phyloP scores from a whole-genome alignment of 1,140 invertebrate species.

The Hyposmocoma kahamanoa region DNA sequence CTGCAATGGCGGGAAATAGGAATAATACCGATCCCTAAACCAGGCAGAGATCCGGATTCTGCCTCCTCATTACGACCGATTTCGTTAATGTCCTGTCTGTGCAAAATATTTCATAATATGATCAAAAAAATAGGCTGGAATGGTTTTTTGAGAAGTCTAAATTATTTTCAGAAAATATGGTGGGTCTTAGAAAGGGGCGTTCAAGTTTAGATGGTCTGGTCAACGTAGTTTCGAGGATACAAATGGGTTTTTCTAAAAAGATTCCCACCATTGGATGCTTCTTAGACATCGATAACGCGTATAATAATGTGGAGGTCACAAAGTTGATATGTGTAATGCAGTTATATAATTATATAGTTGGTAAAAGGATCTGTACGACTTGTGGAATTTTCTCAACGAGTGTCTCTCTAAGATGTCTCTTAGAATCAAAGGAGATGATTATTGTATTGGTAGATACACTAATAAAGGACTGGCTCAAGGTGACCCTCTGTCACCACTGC shows the following conservation, averaged over 20 bases:
- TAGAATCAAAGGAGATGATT: not conserved
- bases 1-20: no score
- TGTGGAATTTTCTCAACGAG: conserved; percentile 1
- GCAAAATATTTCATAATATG: not conserved
- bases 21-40: conserved; percentile 1
- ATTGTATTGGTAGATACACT: not conserved
- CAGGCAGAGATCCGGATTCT: not conserved
- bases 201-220: conserved; percentile 1
- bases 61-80: no score
- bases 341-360: not conserved
- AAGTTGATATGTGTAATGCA: not conserved
- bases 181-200: not conserved
- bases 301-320: not conserved
- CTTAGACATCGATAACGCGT: conserved; percentile 5
- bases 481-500: conserved; percentile 1
- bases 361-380: conserved; percentile 2
- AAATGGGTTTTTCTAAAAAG: not conserved
- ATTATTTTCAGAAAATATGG: not conserved
- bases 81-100: not conserved
- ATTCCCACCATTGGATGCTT: conserved; percentile 2
- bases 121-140: not conserved
- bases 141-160: conserved; percentile 5
- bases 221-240: not conserved
- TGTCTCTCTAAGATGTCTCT: not conserved
- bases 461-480: conserved; percentile 4